Base-by-base conservation (phyloP, 2,113 vertebrate species). In the Larimichthys polyactis region DNA sequence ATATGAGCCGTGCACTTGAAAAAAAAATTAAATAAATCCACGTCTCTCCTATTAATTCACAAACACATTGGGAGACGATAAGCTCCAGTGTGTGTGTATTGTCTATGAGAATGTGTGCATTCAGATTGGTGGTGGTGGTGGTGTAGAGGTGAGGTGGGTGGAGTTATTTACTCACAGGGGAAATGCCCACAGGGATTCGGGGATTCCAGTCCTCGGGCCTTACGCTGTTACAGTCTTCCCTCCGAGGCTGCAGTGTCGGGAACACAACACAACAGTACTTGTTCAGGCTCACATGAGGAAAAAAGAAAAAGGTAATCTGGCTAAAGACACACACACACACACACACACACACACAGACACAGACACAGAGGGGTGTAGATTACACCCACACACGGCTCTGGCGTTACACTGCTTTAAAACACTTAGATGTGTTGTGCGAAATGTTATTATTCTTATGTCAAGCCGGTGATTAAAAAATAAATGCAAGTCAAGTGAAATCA, bases 151-250 rank as follows among this genome's bases (percentile, higher is more conserved):
- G 81, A 73, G 44, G 70, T 40, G 77, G 62, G 60, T 77, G 81
- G 59, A 36, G 83, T 69, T 24, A 79, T 90, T 63, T 90, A 90
- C 95, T 96, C 90, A 96, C 95, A 88, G 95, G 95, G 78, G 95
- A 96, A 83, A 96, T 95, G 87, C 95, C 95, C 81, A 96, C 95
- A 1, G 95, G 95, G 90, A 96, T 96, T 78, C 95, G 82, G 73
- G 95, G 95, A 85, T 96, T 96, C 95, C 95, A 96, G 82, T 96
- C 95, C 63, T 96, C 95, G 1, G 95, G 93, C 81, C 95, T 86
- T 5, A 95, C 86, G 77, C 93, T 96, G 89, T 94, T 96, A 40
- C 95, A 95, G 91, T 96, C 95, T 83, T 96, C 95, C 86, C 95
- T 93, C 65, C 95, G 94, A 24, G 95, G 95, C 95, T 96, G 87